A percentile compares a stretch with the other conserved stretches of the same genome.
Evolutionary conservation across 2,888 invertebrate species (phyloP).

Genomic region (Ormyrus pomaceus): DNA sequence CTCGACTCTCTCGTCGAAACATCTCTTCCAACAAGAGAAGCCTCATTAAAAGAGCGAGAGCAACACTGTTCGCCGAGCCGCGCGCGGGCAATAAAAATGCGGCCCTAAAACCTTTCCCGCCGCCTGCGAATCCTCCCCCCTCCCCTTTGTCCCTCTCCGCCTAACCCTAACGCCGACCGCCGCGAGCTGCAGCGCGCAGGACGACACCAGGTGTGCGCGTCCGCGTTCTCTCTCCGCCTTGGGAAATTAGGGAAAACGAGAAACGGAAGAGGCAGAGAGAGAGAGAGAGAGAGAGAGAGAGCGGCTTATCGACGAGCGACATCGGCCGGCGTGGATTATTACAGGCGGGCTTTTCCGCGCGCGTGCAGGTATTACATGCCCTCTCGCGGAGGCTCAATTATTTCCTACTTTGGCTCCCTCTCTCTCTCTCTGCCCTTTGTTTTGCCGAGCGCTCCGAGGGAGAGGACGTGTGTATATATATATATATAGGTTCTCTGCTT

Average conservation of each 20-base stretch:
- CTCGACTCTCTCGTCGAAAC: too few species aligned
- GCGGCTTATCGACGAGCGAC: constrained; percentile 45
- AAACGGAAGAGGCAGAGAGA: background rate
- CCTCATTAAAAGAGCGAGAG: too few species aligned
- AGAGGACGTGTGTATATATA: background rate
- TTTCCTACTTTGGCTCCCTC: constrained; percentile 36
- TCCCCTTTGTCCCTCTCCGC: too few species aligned
- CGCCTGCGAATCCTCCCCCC: too few species aligned
- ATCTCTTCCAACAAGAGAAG: too few species aligned
- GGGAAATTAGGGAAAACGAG: constrained; percentile 17
- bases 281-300: background rate
- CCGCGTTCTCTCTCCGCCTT: background rate
- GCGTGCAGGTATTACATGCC: constrained; percentile 5
- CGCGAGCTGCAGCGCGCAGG: background rate
- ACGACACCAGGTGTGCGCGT: constrained; percentile 39
- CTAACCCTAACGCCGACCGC: background rate
- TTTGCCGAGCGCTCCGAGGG: constrained; percentile 5
- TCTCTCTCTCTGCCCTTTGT: constrained; percentile 23
- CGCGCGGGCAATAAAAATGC: too few species aligned
- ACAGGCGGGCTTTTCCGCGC: constrained; percentile 32
- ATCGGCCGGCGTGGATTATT: constrained; percentile 38
- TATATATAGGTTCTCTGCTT: background rate
- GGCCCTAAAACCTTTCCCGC: too few species aligned
- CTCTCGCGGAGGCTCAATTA: constrained; percentile 40
- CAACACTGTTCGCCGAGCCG: too few species aligned